A percentile compares a stretch with the other conserved stretches of the same genome.
Evolutionary conservation across 2,888 invertebrate species (phyloP).

Genomic region (Sclerodermus sp.): DNA sequence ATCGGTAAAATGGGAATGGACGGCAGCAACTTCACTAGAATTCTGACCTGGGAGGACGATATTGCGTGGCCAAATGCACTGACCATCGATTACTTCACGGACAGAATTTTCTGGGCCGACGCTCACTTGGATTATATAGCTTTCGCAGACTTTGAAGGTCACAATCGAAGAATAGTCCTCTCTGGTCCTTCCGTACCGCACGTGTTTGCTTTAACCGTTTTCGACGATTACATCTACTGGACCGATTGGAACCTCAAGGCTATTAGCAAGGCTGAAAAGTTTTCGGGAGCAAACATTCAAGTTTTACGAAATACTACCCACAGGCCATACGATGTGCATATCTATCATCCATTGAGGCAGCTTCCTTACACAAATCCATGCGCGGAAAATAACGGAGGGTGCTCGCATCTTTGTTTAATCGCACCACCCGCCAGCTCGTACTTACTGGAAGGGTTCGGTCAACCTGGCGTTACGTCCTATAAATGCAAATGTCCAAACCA

Average conservation of each 20-base stretch:
- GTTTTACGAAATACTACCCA: slow-evolving; percentile 89
- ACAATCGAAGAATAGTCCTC: slow-evolving; percentile 79
- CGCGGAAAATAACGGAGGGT: slow-evolving; percentile 89
- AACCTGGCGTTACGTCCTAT: slow-evolving; percentile 76
- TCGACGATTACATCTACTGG: slow-evolving; percentile 94
- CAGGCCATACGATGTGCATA: slow-evolving; percentile 90
- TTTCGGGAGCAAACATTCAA: slow-evolving; percentile 75
- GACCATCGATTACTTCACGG: slow-evolving; percentile 94
- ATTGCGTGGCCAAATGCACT: slow-evolving; percentile 99
- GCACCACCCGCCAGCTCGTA: slow-evolving; percentile 81
- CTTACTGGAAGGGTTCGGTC: slow-evolving; percentile 76
- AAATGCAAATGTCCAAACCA: slow-evolving; percentile 96
- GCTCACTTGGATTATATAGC: slow-evolving; percentile 98
- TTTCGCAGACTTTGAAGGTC: slow-evolving; percentile 89
- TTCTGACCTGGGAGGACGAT: slow-evolving; percentile 89
- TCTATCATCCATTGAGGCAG: slow-evolving; percentile 88
- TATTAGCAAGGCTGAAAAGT: slow-evolving; percentile 89
- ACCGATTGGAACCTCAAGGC: slow-evolving; percentile 98
- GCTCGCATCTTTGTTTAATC: slow-evolving; percentile 92
- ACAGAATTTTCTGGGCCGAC: slow-evolving; percentile 95
- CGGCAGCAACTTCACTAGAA: slow-evolving; percentile 85
- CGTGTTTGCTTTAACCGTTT: slow-evolving; percentile 90
- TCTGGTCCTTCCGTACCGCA: slow-evolving; percentile 86
- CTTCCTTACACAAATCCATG: slow-evolving; percentile 88
- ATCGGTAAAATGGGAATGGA: slow-evolving; percentile 98